A percentile compares a stretch with the other conserved stretches of the same genome.
phyloP scores from a whole-genome alignment of 2,888 invertebrate genomes.

The Xylota segnis region DNA sequence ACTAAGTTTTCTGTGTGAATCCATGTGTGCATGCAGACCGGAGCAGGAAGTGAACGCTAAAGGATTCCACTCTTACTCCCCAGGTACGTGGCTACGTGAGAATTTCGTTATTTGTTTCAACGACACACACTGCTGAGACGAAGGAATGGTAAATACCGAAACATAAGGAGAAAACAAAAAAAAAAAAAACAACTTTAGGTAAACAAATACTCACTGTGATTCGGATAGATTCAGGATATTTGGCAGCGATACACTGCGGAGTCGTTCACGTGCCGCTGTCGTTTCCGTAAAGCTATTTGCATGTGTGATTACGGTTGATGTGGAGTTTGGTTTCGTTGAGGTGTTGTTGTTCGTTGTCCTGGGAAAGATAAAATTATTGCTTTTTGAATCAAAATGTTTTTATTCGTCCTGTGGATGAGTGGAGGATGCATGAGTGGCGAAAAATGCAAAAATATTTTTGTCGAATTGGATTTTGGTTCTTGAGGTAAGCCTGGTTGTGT shows the following conservation, averaged over 20 bases:
- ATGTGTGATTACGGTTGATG: constrained; percentile 65
- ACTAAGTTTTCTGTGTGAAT: neutral
- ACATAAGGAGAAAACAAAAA: neutral
- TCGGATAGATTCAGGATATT: constrained; percentile 77
- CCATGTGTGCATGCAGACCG: neutral
- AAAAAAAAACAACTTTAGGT: neutral
- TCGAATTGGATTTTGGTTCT: neutral
- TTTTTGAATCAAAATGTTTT: constrained; percentile 30
- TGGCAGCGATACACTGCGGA: constrained; percentile 80
- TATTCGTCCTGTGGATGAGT: neutral
- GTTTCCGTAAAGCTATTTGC: constrained; percentile 57
- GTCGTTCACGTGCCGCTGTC: constrained; percentile 63
- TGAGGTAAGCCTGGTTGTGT: neutral
- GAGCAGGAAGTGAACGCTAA: constrained; percentile 37
- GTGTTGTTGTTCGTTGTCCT: constrained; percentile 72
- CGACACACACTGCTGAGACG: constrained; percentile 2
- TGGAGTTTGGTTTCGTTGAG: constrained; percentile 56
- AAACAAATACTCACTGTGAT: constrained; percentile 62
- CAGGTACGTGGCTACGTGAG: constrained; percentile 39
- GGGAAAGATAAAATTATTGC: constrained; percentile 45
- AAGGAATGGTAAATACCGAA: neutral
- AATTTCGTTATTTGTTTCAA: constrained; percentile 46
- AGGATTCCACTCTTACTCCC: constrained; percentile 34
- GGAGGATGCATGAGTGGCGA: neutral
- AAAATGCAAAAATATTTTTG: constrained; percentile 2